Evolutionary conservation across 2,113 vertebrate species (phyloP).

Genomic region (Thryonomys swinderianus): DNA sequence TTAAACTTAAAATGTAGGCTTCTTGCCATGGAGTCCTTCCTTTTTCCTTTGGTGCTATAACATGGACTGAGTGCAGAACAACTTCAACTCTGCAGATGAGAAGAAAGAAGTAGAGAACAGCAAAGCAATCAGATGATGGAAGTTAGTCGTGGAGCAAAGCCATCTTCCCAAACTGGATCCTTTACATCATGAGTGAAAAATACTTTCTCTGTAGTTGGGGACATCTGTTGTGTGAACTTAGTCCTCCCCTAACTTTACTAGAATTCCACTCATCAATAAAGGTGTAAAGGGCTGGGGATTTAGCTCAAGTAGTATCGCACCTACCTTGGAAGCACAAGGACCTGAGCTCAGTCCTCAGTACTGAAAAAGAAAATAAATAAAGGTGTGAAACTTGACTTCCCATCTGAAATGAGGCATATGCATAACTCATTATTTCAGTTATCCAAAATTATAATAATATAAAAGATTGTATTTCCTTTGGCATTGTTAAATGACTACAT

Average conservation of each 20-base stretch:
- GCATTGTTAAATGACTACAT: conserved; percentile 8
- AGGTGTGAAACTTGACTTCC: background rate
- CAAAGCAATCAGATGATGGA: background rate
- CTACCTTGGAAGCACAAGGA: too few relatives aligned
- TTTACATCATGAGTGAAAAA: background rate
- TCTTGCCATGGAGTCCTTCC: background rate
- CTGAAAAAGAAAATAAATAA: too few relatives aligned
- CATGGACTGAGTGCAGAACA: background rate
- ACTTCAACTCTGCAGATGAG: background rate
- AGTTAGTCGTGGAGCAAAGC: background rate
- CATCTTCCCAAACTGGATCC: background rate
- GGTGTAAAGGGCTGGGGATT: too few relatives aligned
- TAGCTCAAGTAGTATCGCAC: too few relatives aligned
- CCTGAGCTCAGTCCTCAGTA: too few relatives aligned
- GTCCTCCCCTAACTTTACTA: background rate
- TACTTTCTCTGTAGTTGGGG: background rate
- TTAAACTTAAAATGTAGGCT: background rate
- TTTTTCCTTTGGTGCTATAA: background rate
- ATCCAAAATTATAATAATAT: conserved; percentile 9
- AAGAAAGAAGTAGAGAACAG: background rate
- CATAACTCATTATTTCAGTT: background rate
- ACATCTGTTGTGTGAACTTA: background rate
- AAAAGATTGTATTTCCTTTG: background rate
- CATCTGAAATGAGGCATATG: background rate
- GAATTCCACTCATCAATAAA: background rate